Evolutionary conservation across 1,140 invertebrate species (phyloP).

Genomic region (Hypsibius dujardini): DNA sequence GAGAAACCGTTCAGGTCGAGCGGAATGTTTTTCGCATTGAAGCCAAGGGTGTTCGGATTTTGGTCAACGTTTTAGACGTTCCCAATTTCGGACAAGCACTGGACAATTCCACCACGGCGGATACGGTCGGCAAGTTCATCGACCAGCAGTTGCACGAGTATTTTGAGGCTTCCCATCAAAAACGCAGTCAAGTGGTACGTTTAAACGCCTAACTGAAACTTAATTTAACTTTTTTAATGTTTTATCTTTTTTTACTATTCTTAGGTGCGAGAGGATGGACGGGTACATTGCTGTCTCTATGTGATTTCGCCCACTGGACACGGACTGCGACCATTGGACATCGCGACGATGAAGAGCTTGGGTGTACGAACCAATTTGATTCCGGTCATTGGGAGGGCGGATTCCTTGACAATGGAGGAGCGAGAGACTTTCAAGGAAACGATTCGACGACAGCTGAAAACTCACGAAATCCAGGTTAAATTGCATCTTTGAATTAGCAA

Average conservation of each 20-base stretch:
- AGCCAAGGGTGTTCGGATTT: background rate
- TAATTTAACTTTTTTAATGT: too few relatives aligned
- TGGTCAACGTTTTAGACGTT: slow-evolving; percentile 1
- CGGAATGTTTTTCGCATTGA: background rate
- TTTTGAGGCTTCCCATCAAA: background rate
- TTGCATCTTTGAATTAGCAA: too few relatives aligned
- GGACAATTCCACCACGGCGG: background rate
- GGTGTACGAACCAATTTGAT: background rate
- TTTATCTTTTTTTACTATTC: too few relatives aligned
- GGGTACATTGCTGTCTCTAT: background rate
- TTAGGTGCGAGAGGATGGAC: background rate
- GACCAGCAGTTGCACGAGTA: background rate
- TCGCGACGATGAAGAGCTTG: slow-evolving; percentile 1
- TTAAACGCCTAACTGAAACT: too few relatives aligned
- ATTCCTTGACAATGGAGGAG: background rate
- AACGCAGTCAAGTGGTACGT: background rate
- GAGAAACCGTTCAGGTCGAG: background rate
- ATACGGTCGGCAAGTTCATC: background rate
- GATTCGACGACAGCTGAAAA: background rate
- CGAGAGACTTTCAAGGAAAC: background rate
- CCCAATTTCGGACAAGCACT: background rate
- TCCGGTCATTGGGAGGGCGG: background rate
- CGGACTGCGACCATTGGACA: background rate
- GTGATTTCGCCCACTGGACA: background rate
- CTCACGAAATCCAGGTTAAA: background rate